Percentiles rank a stretch among this genome's conserved stretches.
Conservation (phyloP, 2,113 vertebrate genomes). For the Saimiri boliviensis region DNA sequence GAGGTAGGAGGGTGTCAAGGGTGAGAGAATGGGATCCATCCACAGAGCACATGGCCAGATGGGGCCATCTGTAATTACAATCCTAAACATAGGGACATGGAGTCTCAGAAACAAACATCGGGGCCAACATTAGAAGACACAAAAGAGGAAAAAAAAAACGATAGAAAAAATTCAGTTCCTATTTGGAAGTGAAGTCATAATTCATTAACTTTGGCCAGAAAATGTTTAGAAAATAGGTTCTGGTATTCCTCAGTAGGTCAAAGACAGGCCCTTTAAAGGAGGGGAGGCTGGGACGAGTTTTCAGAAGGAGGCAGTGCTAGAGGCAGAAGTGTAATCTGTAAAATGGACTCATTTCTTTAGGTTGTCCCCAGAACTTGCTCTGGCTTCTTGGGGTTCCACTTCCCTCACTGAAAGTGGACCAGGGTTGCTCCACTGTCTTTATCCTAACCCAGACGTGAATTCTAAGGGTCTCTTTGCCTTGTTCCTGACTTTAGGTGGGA, state of each 20-base stretch:
- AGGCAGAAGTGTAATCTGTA: background rate
- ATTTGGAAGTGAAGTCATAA: background rate
- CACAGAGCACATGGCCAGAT: background rate
- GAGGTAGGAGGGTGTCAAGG: background rate
- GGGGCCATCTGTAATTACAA: background rate
- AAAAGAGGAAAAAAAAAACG: too few species aligned
- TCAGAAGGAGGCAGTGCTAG: background rate
- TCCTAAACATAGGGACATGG: background rate
- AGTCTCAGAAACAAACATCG: background rate
- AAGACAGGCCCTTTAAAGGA: background rate
- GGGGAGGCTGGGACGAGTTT: background rate
- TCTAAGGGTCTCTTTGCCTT: background rate
- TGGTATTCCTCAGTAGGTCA: background rate
- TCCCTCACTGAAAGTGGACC: background rate
- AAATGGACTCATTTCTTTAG: background rate
- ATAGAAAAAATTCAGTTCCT: background rate
- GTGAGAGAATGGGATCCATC: background rate
- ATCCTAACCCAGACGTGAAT: background rate
- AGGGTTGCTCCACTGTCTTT: background rate
- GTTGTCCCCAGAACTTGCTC: background rate
- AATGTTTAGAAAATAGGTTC: background rate
- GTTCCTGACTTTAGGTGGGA: background rate
- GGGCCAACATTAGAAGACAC: background rate
- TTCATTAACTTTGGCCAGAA: background rate
- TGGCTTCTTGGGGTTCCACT: background rate